Evolutionary conservation across 1,140 invertebrate species (phyloP).

Genomic region (Wasmannia auropunctata): DNA sequence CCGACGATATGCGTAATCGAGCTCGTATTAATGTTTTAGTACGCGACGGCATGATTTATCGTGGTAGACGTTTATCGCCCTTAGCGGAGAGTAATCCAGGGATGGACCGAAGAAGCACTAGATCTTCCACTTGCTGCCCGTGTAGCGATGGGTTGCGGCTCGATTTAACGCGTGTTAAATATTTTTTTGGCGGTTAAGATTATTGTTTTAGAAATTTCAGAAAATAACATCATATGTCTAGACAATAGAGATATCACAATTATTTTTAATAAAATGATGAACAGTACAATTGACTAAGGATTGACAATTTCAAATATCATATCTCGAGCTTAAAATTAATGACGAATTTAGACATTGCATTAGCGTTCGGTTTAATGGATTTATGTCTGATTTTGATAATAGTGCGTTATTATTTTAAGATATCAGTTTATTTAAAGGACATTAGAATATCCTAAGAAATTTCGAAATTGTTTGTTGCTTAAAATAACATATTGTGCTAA

Average conservation of each 20-base stretch:
- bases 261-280: background rate
- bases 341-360: background rate
- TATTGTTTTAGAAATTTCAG: background rate
- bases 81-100: background rate
- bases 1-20: background rate
- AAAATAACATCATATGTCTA: background rate
- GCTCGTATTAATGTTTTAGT: conserved; percentile 30
- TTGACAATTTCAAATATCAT: background rate
- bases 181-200: background rate
- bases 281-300: background rate
- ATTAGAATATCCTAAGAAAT: background rate
- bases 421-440: background rate
- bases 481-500: conserved; percentile 11
- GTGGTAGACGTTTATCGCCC: conserved; percentile 8
- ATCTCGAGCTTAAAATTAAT: background rate
- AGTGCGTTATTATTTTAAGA: background rate
- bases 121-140: conserved; percentile 13
- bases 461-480: background rate
- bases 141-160: background rate
- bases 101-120: background rate
- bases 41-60: conserved; percentile 15
- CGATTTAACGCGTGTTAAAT: conserved; percentile 1
- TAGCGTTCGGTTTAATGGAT: background rate
- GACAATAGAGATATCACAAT: background rate
- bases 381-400: background rate